These are phyloP conservation scores for Lutjanus erythropterus DNA, from an alignment of 2,113 vertebrate species.

Conservation along the genomic window DNA sequence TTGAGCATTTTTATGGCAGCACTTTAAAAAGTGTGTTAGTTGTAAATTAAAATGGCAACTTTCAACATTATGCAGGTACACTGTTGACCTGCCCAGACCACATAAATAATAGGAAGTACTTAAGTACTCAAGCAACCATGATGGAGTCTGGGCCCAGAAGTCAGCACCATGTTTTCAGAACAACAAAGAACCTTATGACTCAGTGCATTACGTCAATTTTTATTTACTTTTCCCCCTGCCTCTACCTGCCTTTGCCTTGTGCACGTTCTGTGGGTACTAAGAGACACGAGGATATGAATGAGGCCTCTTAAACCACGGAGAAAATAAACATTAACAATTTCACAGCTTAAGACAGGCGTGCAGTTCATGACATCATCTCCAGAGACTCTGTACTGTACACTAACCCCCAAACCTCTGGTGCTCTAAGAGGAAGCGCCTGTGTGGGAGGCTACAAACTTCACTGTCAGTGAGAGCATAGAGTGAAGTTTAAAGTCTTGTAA, in stretches of 20 bases:
- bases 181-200: slow-evolving; percentile 70
- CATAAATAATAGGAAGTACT: slow-evolving; percentile 74
- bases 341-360: slow-evolving; percentile 56
- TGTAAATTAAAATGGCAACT: slow-evolving; percentile 50
- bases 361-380: slow-evolving; percentile 55
- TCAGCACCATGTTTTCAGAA: slow-evolving; percentile 74
- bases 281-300: slow-evolving; percentile 60
- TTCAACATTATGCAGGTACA: slow-evolving; percentile 47
- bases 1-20: slow-evolving; percentile 32
- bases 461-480: slow-evolving; percentile 26
- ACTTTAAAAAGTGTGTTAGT: slow-evolving; percentile 29
- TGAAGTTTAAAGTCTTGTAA: slow-evolving; percentile 32
- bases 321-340: slow-evolving; percentile 65
- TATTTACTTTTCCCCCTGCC: slow-evolving; percentile 50
- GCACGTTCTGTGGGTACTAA: slow-evolving; percentile 46
- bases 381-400: slow-evolving; percentile 48
- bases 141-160: slow-evolving; percentile 62
- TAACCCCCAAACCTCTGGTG: slow-evolving; percentile 11
- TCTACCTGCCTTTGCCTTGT: slow-evolving; percentile 51
- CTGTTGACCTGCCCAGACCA: slow-evolving; percentile 63
- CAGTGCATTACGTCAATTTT: slow-evolving; percentile 56
- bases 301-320: slow-evolving; percentile 57
- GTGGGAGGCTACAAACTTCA: slow-evolving; percentile 3
- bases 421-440: slow-evolving; percentile 25
- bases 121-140: slow-evolving; percentile 71